phyloP scores from a whole-genome alignment of 2,888 invertebrate species.

The Sycophila texana region DNA sequence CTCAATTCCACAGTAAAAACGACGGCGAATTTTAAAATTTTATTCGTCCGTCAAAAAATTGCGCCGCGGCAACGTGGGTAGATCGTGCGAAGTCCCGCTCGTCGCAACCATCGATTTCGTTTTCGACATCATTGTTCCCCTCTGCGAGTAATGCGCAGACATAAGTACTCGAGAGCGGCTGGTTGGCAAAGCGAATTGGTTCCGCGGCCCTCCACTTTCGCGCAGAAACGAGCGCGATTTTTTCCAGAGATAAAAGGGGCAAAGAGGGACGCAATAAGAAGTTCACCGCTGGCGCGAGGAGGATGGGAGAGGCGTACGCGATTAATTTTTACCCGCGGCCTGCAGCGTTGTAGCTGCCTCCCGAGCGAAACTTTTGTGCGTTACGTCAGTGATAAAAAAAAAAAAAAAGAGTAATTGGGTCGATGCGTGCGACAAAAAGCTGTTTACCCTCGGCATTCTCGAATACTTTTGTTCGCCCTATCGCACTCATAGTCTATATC shows the following conservation, averaged over 20 bases:
- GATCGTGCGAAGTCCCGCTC: background rate
- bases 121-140: conserved; percentile 22
- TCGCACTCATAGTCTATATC: no score
- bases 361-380: no score
- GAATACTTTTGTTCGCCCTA: background rate
- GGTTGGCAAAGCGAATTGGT: no score
- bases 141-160: no score
- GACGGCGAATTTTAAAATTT: background rate
- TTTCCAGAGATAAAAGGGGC: no score
- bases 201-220: no score
- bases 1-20: no score
- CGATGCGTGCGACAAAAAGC: background rate
- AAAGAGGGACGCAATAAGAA: background rate
- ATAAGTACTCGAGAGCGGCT: no score
- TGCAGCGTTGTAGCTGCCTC: no score
- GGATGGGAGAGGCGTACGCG: background rate
- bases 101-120: background rate
- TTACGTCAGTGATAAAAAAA: conserved; percentile 22
- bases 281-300: no score
- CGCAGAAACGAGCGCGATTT: no score
- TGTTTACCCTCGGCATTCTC: background rate
- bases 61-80: background rate
- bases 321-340: background rate
- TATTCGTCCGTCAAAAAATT: background rate
- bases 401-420: conserved; percentile 19